Base-by-base conservation (phyloP, 2,888 invertebrate species). In the Stomorhina lunata region DNA sequence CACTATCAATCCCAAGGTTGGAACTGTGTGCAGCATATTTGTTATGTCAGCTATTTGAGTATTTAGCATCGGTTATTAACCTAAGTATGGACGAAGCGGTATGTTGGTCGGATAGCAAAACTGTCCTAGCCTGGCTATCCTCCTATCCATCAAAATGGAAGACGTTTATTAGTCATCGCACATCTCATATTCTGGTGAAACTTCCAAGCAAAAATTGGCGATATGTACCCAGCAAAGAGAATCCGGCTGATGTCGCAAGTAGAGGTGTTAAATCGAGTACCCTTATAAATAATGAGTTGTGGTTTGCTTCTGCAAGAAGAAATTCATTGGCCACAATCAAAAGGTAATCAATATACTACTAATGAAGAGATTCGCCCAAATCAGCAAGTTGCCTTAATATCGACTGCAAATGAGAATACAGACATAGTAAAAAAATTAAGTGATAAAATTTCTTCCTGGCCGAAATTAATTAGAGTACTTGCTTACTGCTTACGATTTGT, bases 81-180 rank as follows among this genome's bases (percentile, higher is more conserved):
- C 7, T 77, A 9, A 50, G 20, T 0, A 4, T 22, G 1, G 6
- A 40, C 1, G 55, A 50, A 3, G 20, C 48, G 2, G 43, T 76
- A 2, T 76, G 40, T 15, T 69, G 73, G 73, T 65, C 53, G 5
- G 73, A 65, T 25, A 75, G 43, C 25, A 76, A 76, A 66, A 75
- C 66, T 1, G 66, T 75, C 2, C 2, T 61, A 10, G 45, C 59
- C 0, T 53, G 68, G 53, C 12, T 53, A 2, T 48, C 57, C 0
- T 71, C 71, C 5, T 57, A 75, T 4, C 65, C 66, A 2, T n/a
- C 55, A 4, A 76, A 76, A 4, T 76, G 76, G 57, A 76, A 68
- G 15, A 66, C 66, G 7, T 76, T 76, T 48, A 29, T 59, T 1
- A 32, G 66, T 4, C 55, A 76, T 55, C 7, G 75, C 2, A 40